Base-by-base conservation (phyloP, 1,140 invertebrate genomes). In the Whitmania pigra region DNA sequence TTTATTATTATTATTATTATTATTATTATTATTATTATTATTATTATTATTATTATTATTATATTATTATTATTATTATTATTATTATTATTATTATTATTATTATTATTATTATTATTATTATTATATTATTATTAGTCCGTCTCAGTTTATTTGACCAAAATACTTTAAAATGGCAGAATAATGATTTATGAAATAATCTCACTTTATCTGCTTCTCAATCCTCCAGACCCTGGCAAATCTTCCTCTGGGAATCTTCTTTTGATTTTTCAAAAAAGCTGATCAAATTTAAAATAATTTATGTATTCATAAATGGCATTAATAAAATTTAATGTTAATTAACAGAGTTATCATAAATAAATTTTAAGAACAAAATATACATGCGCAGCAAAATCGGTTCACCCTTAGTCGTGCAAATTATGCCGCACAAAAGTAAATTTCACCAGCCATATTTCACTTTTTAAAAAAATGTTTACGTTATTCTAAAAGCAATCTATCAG, bases 151-250 rank as follows among this genome's bases (percentile, higher is more conserved):
- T 36, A 36, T 6, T 36, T 36, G 31, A 36, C 2, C 31, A 36
- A 36, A 36, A 36, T 36, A 36, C 6, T 36, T 36, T 36, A 36
- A 36, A 36, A 36, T 36, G 6, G 31, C 31, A 36, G 31, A 36
- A 36, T 36, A 6, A 36, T 36, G 9, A 63, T 63, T 4, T 7
- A 63, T 13, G 9, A 31, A 31, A 63, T 25, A 63, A 31, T 15
- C 9, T 67, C n/a, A 74, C 73, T 70, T 71, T 36, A 74, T 73
- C 22, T 68, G 70, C 53, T 74, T 74, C 54, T 74, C 73, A 22
- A 70, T 53, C 36, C 70, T 67, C 73, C 71, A 72, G n/a, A 73
- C 49, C 20, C 71, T 43, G 72, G 73, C 53, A 66, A 55, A 74
- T 4, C 54, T 31, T 29, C 69, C 63, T 40, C 40, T 22, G 22